A percentile compares a stretch with the other conserved stretches of the same genome.
Evolutionary conservation across 2,888 invertebrate genomes (phyloP).

Genomic region (Stramonita haemastoma): DNA sequence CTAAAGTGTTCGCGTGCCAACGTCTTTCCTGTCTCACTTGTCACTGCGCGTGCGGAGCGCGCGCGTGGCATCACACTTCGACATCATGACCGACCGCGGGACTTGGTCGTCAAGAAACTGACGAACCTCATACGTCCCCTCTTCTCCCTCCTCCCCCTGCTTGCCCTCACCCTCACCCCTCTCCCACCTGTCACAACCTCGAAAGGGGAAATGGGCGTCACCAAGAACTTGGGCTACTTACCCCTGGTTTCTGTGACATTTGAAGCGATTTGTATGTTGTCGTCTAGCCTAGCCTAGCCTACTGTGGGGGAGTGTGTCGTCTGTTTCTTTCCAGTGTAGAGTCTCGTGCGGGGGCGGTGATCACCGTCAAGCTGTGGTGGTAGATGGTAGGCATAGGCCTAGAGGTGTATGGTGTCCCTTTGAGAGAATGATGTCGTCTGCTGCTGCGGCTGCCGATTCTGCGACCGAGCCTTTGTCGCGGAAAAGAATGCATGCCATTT

Average conservation of each 20-base stretch:
- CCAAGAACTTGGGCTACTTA: background rate
- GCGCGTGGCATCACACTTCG: background rate
- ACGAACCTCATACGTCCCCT: too few species aligned
- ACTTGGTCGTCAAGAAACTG: too few species aligned
- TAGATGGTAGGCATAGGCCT: background rate
- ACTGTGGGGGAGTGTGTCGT: background rate
- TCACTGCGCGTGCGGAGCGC: background rate
- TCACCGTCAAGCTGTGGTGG: background rate
- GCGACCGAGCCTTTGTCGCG: background rate
- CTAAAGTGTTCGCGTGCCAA: background rate
- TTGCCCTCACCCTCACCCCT: background rate
- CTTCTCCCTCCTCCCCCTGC: background rate
- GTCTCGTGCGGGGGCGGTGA: constrained; percentile 16
- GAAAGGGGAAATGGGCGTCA: background rate
- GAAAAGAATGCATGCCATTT: constrained; percentile 4
- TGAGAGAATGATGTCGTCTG: background rate
- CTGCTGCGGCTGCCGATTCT: background rate
- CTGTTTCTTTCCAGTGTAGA: background rate
- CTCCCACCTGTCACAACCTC: background rate
- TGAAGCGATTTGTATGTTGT: constrained; percentile 22
- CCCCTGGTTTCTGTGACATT: background rate
- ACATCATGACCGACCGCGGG: background rate
- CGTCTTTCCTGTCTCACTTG: background rate
- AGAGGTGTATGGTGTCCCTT: background rate
- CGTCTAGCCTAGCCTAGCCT: background rate